These are phyloP conservation scores for Cristatella mucedo DNA, from an alignment of 2,888 invertebrate genomes.

Conservation along the genomic window DNA sequence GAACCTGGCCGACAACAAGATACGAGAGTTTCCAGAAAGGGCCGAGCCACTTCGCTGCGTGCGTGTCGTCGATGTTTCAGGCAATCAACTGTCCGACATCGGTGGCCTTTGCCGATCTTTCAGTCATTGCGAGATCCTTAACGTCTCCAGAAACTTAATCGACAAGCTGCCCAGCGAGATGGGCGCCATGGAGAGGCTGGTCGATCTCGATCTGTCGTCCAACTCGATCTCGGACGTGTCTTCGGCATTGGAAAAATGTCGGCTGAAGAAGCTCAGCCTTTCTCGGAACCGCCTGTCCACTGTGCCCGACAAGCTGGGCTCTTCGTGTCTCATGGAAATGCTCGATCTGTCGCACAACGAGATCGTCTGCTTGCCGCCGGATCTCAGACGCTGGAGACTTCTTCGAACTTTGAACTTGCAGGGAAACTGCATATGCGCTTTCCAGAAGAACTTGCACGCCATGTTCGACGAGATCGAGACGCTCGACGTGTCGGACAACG, in stretches of 20 bases:
- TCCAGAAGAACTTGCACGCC: constrained; percentile 7
- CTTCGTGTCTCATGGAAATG: no score
- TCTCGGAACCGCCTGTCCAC: constrained; percentile 1
- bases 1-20: no score
- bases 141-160: no score
- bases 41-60: no score
- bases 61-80: no score
- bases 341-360: constrained; percentile 5
- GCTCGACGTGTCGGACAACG: constrained; percentile 2
- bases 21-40: no score
- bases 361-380: background rate
- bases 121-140: no score
- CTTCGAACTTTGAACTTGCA: background rate
- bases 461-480: constrained; percentile 4
- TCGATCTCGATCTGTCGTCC: background rate
- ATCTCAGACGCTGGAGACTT: constrained; percentile 7
- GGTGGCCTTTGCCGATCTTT: no score
- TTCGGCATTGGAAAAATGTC: no score
- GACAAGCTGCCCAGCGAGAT: no score
- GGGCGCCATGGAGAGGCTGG: no score
- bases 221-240: constrained; percentile 1
- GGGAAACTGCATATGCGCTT: background rate
- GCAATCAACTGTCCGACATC: no score
- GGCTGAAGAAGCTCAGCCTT: constrained; percentile 2
- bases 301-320: constrained; percentile 6